A percentile compares a stretch with the other conserved stretches of the same genome.
These are phyloP conservation scores for Lordiphosa mommai DNA, from an alignment of 1,140 invertebrate species.

Conservation along the genomic window DNA sequence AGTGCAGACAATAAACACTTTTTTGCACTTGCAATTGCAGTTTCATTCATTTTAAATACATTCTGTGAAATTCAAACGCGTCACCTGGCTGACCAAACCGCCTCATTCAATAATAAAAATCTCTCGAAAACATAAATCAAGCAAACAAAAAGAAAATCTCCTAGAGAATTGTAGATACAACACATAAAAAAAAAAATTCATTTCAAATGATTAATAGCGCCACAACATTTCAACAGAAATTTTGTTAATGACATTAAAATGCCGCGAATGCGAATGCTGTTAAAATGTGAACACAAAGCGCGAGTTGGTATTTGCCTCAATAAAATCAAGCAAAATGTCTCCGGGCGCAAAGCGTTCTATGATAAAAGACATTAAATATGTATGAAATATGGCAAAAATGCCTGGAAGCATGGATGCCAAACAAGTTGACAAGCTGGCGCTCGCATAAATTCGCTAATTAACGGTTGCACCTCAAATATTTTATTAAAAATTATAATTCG, in stretches of 20 bases:
- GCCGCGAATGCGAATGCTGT: constrained; percentile 3
- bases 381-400: constrained; percentile 45
- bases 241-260: constrained; percentile 68
- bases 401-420: constrained; percentile 29
- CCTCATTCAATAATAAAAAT: constrained; percentile 1
- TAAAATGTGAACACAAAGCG: constrained; percentile 19
- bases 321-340: constrained; percentile 58
- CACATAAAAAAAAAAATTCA: constrained; percentile 38
- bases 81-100: constrained; percentile 27
- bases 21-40: constrained; percentile 22
- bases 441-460: constrained; percentile 72
- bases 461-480: constrained; percentile 68
- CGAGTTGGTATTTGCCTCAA: constrained; percentile 56
- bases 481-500: constrained; percentile 64
- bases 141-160: constrained; percentile 62
- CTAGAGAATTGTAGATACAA: constrained; percentile 25
- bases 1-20: background rate
- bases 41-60: constrained; percentile 62
- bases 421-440: constrained; percentile 69
- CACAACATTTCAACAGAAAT: constrained; percentile 57
- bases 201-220: constrained; percentile 69
- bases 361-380: constrained; percentile 26
- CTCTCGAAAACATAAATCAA: constrained; percentile 50
- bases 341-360: constrained; percentile 40
- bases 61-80: constrained; percentile 28